These are phyloP conservation scores for Pristionchus entomophagus DNA, from an alignment of 2,888 invertebrate species.

Conservation along the genomic window DNA sequence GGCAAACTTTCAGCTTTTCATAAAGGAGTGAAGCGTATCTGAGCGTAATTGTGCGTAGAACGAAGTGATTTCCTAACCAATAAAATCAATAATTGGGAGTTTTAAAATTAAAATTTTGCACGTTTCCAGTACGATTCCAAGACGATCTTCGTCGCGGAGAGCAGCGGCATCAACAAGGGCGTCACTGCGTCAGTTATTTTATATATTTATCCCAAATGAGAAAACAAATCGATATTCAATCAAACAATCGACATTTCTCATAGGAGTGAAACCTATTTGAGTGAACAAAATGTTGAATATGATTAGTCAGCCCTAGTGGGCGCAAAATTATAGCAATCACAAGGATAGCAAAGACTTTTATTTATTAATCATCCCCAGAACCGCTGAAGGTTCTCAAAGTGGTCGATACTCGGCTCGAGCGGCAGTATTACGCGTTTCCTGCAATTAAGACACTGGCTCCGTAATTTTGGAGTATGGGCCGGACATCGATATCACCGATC, in stretches of 20 bases:
- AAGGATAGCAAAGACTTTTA: no score
- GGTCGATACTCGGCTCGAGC: not conserved
- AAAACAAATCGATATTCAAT: not conserved
- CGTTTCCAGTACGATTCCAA: conserved; percentile 78
- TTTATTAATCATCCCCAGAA: not conserved
- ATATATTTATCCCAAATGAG: not conserved
- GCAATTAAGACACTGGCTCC: no score
- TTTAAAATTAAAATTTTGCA: not conserved
- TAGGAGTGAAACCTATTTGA: no score
- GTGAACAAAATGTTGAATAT: not conserved
- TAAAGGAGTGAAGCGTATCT: no score
- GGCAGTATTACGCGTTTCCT: not conserved
- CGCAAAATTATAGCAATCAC: not conserved
- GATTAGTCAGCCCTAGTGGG: not conserved
- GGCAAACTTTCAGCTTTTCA: no score
- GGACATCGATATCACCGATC: no score
- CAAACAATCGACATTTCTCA: no score
- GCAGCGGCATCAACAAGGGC: conserved; percentile 83
- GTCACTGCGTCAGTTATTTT: conserved; percentile 81
- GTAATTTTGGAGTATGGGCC: no score
- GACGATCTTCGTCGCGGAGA: conserved; percentile 96
- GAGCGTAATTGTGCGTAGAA: no score
- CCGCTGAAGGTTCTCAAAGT: not conserved
- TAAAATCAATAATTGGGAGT: no score
- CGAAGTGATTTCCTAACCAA: no score